Evolutionary conservation across 2,888 invertebrate genomes (phyloP).

Genomic region (Eupeodes luniger): DNA sequence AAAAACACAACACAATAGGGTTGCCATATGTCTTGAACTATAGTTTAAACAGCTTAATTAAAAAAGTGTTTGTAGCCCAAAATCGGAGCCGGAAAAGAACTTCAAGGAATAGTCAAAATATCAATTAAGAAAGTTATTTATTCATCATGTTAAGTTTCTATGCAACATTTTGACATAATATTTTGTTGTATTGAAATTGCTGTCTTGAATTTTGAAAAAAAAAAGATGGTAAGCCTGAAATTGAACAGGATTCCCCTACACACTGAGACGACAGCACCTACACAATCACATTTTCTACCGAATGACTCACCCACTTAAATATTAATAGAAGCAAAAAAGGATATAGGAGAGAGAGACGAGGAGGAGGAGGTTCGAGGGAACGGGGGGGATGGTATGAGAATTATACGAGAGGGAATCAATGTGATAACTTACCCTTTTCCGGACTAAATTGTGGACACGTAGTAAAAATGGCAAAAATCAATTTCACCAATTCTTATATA

Average conservation of each 20-base stretch:
- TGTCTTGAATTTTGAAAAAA: no score
- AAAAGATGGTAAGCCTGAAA: no score
- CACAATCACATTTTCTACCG: constrained; percentile 47
- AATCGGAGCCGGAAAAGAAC: no score
- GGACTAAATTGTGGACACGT: constrained; percentile 62
- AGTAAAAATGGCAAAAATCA: constrained; percentile 74
- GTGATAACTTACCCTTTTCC: constrained; percentile 74
- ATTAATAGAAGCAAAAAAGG: constrained; percentile 59
- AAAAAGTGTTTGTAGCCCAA: no score
- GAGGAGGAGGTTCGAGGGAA: constrained; percentile 43
- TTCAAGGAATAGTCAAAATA: no score
- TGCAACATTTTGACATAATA: no score
- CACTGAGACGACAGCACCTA: constrained; percentile 59
- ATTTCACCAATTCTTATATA: constrained; percentile 52
- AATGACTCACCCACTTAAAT: constrained; percentile 76
- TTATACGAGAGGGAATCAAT: constrained; percentile 29
- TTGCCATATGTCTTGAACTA: no score
- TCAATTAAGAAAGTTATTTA: no score
- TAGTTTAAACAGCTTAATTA: no score
- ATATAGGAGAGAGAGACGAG: background rate
- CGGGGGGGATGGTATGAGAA: background rate
- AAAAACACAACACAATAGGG: no score
- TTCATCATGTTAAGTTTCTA: no score
- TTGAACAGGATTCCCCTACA: constrained; percentile 69
- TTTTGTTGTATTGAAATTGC: no score